phyloP scores from a whole-genome alignment of 2,797 vertebrate genomes.

The Gallinago stenura region DNA sequence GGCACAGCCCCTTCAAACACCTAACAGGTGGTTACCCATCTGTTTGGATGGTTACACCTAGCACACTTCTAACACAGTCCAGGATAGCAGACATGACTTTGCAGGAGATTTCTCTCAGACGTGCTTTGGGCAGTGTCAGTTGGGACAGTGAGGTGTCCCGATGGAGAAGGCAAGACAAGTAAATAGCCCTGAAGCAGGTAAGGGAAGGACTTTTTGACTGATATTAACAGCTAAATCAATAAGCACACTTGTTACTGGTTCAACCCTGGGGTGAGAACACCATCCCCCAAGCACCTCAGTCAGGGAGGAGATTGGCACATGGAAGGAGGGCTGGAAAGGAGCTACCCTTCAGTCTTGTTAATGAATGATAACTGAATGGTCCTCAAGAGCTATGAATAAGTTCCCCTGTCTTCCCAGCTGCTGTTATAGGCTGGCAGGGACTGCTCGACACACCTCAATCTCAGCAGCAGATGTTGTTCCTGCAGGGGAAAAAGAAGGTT shows the following conservation, averaged over 20 bases:
- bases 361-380: constrained; percentile 54
- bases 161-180: background rate
- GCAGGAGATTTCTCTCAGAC: background rate
- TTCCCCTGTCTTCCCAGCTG: background rate
- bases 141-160: background rate
- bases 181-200: background rate
- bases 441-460: background rate
- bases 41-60: background rate
- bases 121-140: rapidly evolving
- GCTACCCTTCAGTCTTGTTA: constrained; percentile 37
- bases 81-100: background rate
- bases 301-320: background rate
- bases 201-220: constrained; percentile 12
- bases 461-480: background rate
- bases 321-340: background rate
- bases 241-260: background rate
- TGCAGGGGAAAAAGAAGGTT: background rate
- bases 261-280: background rate
- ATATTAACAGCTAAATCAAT: constrained; percentile 34
- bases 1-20: background rate
- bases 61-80: background rate
- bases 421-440: background rate
- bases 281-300: background rate
- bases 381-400: constrained; percentile 11
- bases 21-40: background rate